Percentiles rank a stretch among this genome's conserved stretches.
Conservation (phyloP, 2,113 vertebrate species). For the Tylochromis polylepis region DNA sequence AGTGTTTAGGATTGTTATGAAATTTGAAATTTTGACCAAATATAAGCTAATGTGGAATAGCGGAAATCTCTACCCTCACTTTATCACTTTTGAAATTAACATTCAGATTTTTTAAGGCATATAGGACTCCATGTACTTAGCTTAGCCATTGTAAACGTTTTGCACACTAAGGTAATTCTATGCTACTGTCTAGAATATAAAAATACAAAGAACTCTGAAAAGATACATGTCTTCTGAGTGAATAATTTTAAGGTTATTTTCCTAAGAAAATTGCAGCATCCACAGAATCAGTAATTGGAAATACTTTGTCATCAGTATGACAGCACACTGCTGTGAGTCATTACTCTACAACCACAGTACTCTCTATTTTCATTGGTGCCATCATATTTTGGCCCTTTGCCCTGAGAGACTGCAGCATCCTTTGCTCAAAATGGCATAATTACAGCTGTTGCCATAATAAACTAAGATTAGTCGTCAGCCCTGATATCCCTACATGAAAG, state of each 20-base stretch:
- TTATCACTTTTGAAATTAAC: not conserved
- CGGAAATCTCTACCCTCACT: not conserved
- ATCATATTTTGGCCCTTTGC: slow-evolving; percentile 30
- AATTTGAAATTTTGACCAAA: not conserved
- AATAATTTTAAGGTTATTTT: slow-evolving; percentile 28
- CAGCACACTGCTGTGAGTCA: slow-evolving; percentile 42
- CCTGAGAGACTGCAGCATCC: slow-evolving; percentile 39
- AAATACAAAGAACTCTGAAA: slow-evolving; percentile 7
- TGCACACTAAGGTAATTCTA: not conserved
- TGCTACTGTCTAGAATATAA: not conserved
- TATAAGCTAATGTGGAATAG: not conserved
- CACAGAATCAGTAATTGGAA: slow-evolving; percentile 41
- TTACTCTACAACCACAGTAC: slow-evolving; percentile 34
- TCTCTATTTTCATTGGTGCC: slow-evolving; percentile 52
- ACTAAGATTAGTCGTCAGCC: slow-evolving; percentile 20
- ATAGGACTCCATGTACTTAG: not conserved
- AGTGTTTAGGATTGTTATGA: not conserved
- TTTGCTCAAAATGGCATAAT: slow-evolving; percentile 32
- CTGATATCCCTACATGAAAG: slow-evolving; percentile 13
- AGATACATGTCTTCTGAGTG: slow-evolving; percentile 26
- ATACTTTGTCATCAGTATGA: slow-evolving; percentile 42
- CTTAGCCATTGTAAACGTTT: not conserved
- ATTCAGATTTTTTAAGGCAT: not conserved
- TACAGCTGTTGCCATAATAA: slow-evolving; percentile 39
- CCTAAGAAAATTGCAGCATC: slow-evolving; percentile 24